Percentiles rank a stretch among this genome's conserved stretches.
These are phyloP conservation scores for Cynopterus brachyotis DNA, from an alignment of 2,113 vertebrate genomes.

Conservation along the genomic window DNA sequence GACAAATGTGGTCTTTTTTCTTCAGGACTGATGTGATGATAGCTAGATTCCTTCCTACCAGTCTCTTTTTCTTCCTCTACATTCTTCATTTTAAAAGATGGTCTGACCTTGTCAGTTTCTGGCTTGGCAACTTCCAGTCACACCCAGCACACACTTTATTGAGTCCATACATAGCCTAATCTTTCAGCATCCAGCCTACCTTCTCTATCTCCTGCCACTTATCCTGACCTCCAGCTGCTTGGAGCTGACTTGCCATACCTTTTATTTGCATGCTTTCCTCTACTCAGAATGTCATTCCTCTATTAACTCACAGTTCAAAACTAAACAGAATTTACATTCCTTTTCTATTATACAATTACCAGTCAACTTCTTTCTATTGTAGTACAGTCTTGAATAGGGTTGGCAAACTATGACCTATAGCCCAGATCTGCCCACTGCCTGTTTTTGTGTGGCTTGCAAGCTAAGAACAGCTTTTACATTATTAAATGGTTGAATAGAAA, in stretches of 20 bases:
- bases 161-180: neutral
- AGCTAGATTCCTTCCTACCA: neutral
- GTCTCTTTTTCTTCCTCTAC: neutral
- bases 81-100: neutral
- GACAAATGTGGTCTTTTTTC: neutral
- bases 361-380: neutral
- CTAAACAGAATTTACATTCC: neutral
- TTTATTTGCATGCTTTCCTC: neutral
- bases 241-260: neutral
- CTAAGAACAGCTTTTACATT: constrained; percentile 3
- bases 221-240: neutral
- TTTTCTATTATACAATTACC: neutral
- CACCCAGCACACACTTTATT: neutral
- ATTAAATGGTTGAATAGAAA: constrained; percentile 22
- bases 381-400: neutral
- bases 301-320: neutral
- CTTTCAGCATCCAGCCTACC: neutral
- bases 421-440: neutral
- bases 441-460: neutral
- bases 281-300: neutral
- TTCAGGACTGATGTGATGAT: neutral
- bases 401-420: neutral
- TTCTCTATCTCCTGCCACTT: neutral
- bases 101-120: neutral
- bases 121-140: neutral